A percentile compares a stretch with the other conserved stretches of the same genome.
Evolutionary conservation across 2,888 invertebrate genomes (phyloP).

Genomic region (Sussaba pulchella): DNA sequence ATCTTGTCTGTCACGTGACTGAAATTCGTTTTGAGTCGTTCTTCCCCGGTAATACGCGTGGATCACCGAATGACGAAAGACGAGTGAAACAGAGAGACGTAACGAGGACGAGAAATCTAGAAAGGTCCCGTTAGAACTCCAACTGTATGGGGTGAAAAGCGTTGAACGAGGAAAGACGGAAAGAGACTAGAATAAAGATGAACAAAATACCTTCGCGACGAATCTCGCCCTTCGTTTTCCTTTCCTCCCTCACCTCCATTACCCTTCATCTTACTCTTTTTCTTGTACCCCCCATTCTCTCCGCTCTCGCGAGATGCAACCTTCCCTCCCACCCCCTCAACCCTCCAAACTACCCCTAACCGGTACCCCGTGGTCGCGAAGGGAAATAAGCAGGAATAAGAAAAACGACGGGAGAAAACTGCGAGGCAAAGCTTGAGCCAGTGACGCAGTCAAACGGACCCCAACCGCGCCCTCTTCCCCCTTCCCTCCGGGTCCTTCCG

Average conservation of each 20-base stretch:
- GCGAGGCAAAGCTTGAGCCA: not conserved
- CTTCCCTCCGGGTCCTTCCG: slow-evolving; percentile 18
- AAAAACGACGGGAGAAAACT: not conserved
- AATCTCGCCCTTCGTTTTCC: slow-evolving; percentile 45
- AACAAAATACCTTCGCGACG: slow-evolving; percentile 48
- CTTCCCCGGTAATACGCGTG: slow-evolving; percentile 30
- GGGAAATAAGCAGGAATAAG: slow-evolving; percentile 50
- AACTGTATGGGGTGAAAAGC: slow-evolving; percentile 43
- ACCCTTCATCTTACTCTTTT: slow-evolving; percentile 6
- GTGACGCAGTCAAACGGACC: slow-evolving; percentile 47
- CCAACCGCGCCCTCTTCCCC: slow-evolving; percentile 20
- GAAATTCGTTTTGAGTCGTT: slow-evolving; percentile 57
- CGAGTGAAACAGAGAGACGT: slow-evolving; percentile 48
- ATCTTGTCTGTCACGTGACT: slow-evolving; percentile 71
- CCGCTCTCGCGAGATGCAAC: not conserved
- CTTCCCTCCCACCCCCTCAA: slow-evolving; percentile 1
- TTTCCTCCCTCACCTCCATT: slow-evolving; percentile 12
- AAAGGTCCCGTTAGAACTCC: slow-evolving; percentile 25
- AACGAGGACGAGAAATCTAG: slow-evolving; percentile 20
- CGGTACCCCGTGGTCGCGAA: slow-evolving; percentile 43
- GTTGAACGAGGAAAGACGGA: slow-evolving; percentile 31
- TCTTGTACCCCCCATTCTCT: not conserved
- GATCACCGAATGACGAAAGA: slow-evolving; percentile 55
- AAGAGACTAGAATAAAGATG: slow-evolving; percentile 34
- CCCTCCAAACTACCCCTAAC: not conserved